phyloP scores from a whole-genome alignment of 2,797 vertebrate genomes.

The Melopsittacus undulatus region DNA sequence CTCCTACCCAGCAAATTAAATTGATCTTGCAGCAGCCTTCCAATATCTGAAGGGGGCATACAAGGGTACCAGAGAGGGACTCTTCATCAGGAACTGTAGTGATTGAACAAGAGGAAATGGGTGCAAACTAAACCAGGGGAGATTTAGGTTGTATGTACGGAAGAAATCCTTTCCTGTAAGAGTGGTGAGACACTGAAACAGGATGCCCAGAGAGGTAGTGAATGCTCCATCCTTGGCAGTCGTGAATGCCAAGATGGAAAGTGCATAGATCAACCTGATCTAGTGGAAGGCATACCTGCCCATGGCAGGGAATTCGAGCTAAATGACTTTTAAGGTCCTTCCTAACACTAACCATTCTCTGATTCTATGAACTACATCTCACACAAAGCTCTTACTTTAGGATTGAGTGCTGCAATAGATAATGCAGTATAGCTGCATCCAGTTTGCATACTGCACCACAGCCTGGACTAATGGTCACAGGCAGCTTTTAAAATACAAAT shows the following conservation, averaged over 20 bases:
- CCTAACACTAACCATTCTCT: background rate
- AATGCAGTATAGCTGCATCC: rapidly evolving
- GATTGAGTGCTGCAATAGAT: background rate
- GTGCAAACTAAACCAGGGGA: background rate
- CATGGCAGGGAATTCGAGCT: background rate
- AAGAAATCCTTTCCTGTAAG: background rate
- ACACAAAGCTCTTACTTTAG: background rate
- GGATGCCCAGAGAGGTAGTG: background rate
- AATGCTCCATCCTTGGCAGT: background rate
- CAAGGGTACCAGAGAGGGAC: background rate
- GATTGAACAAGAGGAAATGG: background rate
- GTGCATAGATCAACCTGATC: background rate
- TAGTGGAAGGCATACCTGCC: background rate
- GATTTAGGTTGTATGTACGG: background rate
- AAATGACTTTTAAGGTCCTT: background rate
- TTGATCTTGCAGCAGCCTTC: background rate
- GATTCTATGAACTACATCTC: background rate
- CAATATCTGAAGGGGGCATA: background rate
- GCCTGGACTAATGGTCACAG: background rate
- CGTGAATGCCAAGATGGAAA: background rate
- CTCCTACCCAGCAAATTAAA: background rate
- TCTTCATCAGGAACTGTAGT: background rate
- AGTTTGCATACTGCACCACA: background rate
- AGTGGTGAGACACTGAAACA: background rate
- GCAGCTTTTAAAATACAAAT: background rate